These are phyloP conservation scores for Lycaena phlaeas DNA, from an alignment of 2,888 invertebrate species.

Conservation along the genomic window DNA sequence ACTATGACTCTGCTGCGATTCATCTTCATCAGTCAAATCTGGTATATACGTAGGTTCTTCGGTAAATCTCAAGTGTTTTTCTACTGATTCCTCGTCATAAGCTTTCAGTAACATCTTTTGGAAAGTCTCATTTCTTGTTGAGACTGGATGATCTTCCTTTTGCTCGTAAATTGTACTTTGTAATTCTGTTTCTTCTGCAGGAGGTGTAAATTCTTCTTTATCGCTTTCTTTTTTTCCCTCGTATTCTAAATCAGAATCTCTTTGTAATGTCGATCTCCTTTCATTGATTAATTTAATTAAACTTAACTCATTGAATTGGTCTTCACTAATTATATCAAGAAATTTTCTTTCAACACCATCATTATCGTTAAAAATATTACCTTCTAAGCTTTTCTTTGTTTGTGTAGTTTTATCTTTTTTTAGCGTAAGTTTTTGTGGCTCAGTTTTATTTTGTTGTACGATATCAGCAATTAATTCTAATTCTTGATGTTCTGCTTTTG, in stretches of 20 bases:
- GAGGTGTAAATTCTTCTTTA: constrained; percentile 7
- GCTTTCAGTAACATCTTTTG: no score
- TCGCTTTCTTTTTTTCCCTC: constrained; percentile 3
- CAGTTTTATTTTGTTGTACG: no score
- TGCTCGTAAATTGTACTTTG: constrained; percentile 29
- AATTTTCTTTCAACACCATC: neutral
- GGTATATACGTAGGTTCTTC: constrained; percentile 34
- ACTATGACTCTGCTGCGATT: constrained; percentile 1
- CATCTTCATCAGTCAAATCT: constrained; percentile 8
- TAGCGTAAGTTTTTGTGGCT: constrained; percentile 33
- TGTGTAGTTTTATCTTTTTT: constrained; percentile 34
- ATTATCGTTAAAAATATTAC: neutral
- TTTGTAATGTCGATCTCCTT: constrained; percentile 24
- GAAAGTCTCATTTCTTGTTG: constrained; percentile 11
- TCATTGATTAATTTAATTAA: constrained; percentile 36
- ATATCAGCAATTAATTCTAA: no score
- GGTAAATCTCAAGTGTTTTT: constrained; percentile 43
- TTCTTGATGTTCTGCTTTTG: no score
- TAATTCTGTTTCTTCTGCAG: constrained; percentile 31
- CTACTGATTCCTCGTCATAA: neutral
- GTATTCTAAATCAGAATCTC: constrained; percentile 7
- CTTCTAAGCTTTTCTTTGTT: constrained; percentile 46
- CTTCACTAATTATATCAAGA: constrained; percentile 9
- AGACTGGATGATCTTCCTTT: constrained; percentile 2
- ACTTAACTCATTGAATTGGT: constrained; percentile 31